Base-by-base conservation (phyloP, 2,113 vertebrate genomes). In the Smithornis capensis region DNA sequence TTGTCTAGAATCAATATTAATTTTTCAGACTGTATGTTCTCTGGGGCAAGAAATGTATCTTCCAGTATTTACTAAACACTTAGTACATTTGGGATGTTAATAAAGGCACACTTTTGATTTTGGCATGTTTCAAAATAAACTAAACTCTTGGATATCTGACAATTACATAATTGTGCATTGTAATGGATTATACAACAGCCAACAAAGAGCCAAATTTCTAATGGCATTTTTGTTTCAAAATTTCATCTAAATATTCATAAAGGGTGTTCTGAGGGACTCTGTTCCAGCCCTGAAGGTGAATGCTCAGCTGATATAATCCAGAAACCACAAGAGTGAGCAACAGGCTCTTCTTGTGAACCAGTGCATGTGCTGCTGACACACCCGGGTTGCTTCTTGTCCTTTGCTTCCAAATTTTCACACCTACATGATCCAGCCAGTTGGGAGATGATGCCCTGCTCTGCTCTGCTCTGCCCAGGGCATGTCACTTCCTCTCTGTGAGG, bases 1-100 rank as follows among this genome's bases (percentile, higher is more conserved):
- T 91, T 86, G 82, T 70, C 90, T 88, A 88, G 91, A 94, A 94
- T 94, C 92, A 91, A 95, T 94, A 94, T 90, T 97, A 92, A 88
- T 95, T 86, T 81, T 95, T 91, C 87, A 95, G 79, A 47, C 55
- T 83, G 16, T 18, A 11, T 23, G 37, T 86, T 95, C 91, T 91
- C 93, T 44, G 62, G 67, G 91, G 91, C 35, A 84, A 88, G 93
- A 90, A 95, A 87, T 64, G 78, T 59, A 87, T 92, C 94, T 90
- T 56, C 55, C 67, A 57, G 82, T 77, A 13, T 93, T 93, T 95
- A 69, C 67, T 24, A 70, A 91, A 63, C 38, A 31, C 81, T 84
- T 82, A 8, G 38, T 13, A 35, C 42, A 4, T 70, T 90, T 29
- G 82, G 71, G 74, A 65, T 16, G 35, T 25, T 80, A 80, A 64